phyloP scores from a whole-genome alignment of 2,113 vertebrate species.

The Hippocampus mohnikei region DNA sequence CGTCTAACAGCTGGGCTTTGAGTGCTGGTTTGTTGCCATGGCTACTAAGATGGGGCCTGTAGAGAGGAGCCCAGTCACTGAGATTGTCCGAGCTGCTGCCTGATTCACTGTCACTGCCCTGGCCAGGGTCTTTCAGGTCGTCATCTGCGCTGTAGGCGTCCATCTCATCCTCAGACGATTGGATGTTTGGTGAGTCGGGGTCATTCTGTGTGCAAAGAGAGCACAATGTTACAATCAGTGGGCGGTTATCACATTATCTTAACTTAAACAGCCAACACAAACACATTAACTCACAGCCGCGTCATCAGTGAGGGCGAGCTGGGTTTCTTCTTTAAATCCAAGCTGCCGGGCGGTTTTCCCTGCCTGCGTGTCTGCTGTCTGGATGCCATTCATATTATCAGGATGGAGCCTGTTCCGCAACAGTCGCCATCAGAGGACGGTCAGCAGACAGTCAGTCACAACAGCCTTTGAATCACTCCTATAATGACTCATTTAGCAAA shows the following conservation, averaged over 20 bases:
- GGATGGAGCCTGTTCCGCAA: conserved; percentile 44
- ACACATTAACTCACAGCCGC: conserved; percentile 30
- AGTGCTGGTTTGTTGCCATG: conserved; percentile 46
- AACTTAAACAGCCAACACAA: conserved; percentile 15
- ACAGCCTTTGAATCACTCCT: conserved; percentile 35
- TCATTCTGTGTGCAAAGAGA: conserved; percentile 28
- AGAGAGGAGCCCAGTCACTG: conserved; percentile 39
- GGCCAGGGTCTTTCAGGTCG: conserved; percentile 45
- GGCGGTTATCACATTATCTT: not conserved
- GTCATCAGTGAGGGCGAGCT: conserved; percentile 53
- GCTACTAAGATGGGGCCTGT: conserved; percentile 48
- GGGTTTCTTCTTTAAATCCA: conserved; percentile 48
- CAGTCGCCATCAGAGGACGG: conserved; percentile 20
- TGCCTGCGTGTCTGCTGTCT: conserved; percentile 42
- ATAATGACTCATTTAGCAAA: conserved; percentile 33
- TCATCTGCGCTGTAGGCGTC: conserved; percentile 48
- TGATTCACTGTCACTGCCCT: conserved; percentile 59
- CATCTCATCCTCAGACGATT: conserved; percentile 52
- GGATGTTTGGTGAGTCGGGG: not conserved
- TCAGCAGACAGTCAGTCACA: conserved; percentile 7
- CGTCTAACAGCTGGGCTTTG: conserved; percentile 37
- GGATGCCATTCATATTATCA: conserved; percentile 51
- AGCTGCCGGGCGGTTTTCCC: conserved; percentile 44
- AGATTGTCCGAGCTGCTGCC: conserved; percentile 46
- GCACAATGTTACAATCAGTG: conserved; percentile 9